Evolutionary conservation across 2,797 vertebrate species (phyloP).

Genomic region (Podarcis lilfordi): DNA sequence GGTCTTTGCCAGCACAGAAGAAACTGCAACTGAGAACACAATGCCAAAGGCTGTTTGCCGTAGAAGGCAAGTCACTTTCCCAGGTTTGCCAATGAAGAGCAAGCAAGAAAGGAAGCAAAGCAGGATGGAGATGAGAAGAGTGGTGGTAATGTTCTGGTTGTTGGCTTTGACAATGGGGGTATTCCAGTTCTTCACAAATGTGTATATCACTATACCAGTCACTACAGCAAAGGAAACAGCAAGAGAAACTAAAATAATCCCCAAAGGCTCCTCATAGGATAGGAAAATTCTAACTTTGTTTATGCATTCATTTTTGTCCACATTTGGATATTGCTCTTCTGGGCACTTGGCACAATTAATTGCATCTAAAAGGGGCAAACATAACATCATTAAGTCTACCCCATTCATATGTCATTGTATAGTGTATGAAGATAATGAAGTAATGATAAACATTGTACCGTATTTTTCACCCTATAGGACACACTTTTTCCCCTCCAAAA

Average conservation of each 20-base stretch:
- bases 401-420: too few species aligned
- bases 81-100: neutral
- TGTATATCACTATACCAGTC: neutral
- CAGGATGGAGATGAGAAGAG: neutral
- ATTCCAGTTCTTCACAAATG: neutral
- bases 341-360: neutral
- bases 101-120: neutral
- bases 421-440: too few species aligned
- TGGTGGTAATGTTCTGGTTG: neutral
- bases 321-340: neutral
- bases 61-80: neutral
- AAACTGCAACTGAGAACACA: too few species aligned
- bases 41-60: too few species aligned
- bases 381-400: neutral
- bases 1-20: too few species aligned
- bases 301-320: neutral
- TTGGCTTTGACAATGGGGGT: neutral
- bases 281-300: neutral
- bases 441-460: too few species aligned
- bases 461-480: too few species aligned
- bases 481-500: too few species aligned
- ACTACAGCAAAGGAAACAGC: neutral
- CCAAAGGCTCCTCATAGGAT: neutral
- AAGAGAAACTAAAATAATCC: neutral
- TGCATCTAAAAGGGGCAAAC: neutral